These are phyloP conservation scores for Gadus chalcogrammus DNA, from an alignment of 2,113 vertebrate species.

Conservation along the genomic window DNA sequence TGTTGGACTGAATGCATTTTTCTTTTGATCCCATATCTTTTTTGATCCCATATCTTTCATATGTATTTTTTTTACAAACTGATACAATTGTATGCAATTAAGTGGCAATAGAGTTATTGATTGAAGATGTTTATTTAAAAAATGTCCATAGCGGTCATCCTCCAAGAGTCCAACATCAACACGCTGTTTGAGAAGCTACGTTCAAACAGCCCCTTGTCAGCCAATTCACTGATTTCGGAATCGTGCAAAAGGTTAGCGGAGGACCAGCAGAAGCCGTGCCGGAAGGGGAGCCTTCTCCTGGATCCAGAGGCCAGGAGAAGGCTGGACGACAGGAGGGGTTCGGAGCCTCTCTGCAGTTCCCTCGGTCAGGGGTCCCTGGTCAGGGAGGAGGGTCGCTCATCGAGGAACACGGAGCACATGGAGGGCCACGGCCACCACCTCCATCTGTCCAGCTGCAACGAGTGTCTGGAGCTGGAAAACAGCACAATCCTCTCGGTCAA, in stretches of 20 bases:
- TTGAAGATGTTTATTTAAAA: background rate
- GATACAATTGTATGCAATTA: no score
- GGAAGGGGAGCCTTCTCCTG: conserved; percentile 45
- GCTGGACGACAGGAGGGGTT: conserved; percentile 43
- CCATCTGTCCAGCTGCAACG: conserved; percentile 88
- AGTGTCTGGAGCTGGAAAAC: conserved; percentile 89
- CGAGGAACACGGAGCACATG: conserved; percentile 56
- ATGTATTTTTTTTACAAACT: no score
- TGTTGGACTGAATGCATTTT: background rate
- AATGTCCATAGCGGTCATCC: conserved; percentile 76
- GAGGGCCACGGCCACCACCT: conserved; percentile 71
- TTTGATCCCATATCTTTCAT: background rate
- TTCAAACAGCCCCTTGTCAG: background rate
- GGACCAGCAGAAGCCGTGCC: background rate
- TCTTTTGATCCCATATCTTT: background rate
- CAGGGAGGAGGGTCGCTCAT: conserved; percentile 11
- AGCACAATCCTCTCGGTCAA: conserved; percentile 91
- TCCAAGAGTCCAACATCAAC: conserved; percentile 73
- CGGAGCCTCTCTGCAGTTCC: conserved; percentile 33
- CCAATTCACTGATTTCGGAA: background rate
- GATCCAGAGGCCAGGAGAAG: conserved; percentile 14
- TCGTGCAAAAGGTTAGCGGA: background rate
- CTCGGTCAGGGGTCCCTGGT: conserved; percentile 4
- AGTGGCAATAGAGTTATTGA: no score
- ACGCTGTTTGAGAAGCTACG: conserved; percentile 49